These are phyloP conservation scores for Stenchaetothrips biformis DNA, from an alignment of 2,888 invertebrate species.

Conservation along the genomic window DNA sequence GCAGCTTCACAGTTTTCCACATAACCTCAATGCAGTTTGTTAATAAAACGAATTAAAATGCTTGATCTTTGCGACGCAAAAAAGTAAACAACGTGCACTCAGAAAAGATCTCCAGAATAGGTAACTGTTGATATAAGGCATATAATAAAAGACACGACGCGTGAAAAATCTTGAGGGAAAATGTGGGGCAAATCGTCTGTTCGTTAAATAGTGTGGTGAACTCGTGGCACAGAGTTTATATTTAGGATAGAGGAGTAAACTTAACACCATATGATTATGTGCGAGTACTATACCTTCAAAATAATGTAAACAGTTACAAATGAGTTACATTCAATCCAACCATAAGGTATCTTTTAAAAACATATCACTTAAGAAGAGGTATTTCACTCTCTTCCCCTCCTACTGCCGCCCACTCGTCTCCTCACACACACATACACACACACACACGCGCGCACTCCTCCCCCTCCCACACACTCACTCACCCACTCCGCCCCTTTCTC, in stretches of 20 bases:
- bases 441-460: background rate
- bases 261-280: background rate
- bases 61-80: background rate
- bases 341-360: background rate
- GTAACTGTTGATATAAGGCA: background rate
- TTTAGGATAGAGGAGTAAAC: background rate
- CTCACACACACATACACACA: background rate
- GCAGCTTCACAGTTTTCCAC: too few species aligned
- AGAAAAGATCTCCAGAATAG: background rate
- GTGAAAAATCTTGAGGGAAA: background rate
- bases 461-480: background rate
- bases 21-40: too few species aligned
- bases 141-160: background rate
- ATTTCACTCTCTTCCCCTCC: background rate
- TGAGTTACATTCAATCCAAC: background rate
- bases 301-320: background rate
- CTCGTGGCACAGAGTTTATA: background rate
- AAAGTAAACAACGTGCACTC: background rate
- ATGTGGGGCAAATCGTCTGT: constrained; percentile 16
- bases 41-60: too few species aligned
- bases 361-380: background rate
- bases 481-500: background rate
- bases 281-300: background rate
- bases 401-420: background rate
- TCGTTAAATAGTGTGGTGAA: background rate